A percentile compares a stretch with the other conserved stretches of the same genome.
These are phyloP conservation scores for Mylabris sibirica DNA, from an alignment of 2,888 invertebrate genomes.

Conservation along the genomic window DNA sequence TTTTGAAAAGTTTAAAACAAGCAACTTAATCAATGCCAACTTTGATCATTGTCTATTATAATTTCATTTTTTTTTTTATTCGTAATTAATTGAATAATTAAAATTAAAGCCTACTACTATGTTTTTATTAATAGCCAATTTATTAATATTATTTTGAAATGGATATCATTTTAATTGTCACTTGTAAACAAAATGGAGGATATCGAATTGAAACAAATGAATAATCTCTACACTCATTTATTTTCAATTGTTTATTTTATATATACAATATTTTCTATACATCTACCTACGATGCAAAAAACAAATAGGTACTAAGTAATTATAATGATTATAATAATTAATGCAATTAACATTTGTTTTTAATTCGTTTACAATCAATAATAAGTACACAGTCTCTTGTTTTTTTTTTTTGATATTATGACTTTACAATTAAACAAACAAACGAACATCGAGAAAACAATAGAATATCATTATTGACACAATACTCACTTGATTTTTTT, in stretches of 20 bases:
- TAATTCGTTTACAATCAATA: background rate
- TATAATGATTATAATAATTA: background rate
- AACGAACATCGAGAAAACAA: slow-evolving; percentile 1
- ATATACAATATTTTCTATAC: background rate
- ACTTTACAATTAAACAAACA: slow-evolving; percentile 1
- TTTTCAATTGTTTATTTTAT: background rate
- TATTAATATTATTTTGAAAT: background rate
- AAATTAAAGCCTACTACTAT: background rate
- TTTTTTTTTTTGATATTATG: background rate
- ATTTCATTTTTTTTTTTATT: too few species aligned
- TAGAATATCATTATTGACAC: background rate
- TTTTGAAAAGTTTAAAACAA: too few species aligned
- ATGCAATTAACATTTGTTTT: background rate
- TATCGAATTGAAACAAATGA: background rate
- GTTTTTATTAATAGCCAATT: background rate
- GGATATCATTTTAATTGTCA: background rate
- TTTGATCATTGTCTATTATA: background rate
- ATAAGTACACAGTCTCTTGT: slow-evolving; percentile 3
- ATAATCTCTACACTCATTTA: background rate
- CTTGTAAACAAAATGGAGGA: background rate
- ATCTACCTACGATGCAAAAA: background rate
- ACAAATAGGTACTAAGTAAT: slow-evolving; percentile 4
- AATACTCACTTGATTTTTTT: background rate
- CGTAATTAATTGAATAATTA: background rate
- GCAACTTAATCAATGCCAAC: too few species aligned